phyloP scores from a whole-genome alignment of 2,888 invertebrate species.

The Sceliomorpha sp. region DNA sequence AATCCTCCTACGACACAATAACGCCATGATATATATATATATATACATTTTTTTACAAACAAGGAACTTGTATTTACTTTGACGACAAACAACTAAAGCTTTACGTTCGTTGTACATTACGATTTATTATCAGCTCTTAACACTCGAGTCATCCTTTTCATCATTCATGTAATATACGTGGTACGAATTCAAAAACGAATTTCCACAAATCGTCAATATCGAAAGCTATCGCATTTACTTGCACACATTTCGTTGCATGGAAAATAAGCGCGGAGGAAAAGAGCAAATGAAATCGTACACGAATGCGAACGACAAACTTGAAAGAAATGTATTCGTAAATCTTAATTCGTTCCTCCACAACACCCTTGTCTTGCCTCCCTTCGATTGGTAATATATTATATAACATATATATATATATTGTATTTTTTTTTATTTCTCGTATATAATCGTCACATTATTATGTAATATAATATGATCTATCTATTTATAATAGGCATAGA shows the following conservation, averaged over 20 bases:
- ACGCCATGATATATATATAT: constrained; percentile 29
- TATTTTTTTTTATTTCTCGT: constrained; percentile 58
- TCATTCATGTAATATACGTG: background rate
- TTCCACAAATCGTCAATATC: too few species aligned
- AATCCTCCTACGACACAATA: constrained; percentile 8
- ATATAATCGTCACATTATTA: constrained; percentile 66
- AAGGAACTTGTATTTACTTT: constrained; percentile 28
- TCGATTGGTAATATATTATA: constrained; percentile 27
- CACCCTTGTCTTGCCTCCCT: constrained; percentile 4
- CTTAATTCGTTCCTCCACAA: constrained; percentile 3
- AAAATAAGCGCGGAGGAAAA: too few species aligned
- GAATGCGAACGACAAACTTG: too few species aligned
- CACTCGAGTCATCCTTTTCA: background rate
- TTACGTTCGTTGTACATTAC: constrained; percentile 33
- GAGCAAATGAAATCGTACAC: too few species aligned
- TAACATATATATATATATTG: constrained; percentile 38
- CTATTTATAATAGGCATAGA: constrained; percentile 71
- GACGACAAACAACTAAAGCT: constrained; percentile 18
- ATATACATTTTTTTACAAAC: constrained; percentile 30
- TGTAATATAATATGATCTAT: constrained; percentile 70
- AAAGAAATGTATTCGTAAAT: constrained; percentile 17
- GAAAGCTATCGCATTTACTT: too few species aligned
- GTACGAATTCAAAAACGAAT: background rate
- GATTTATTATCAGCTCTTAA: background rate
- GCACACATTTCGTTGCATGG: too few species aligned